Evolutionary conservation across 2,113 vertebrate genomes (phyloP), one percentile per base, ranked within the genome.

Genomic region (Microtus oregoni): DNA sequence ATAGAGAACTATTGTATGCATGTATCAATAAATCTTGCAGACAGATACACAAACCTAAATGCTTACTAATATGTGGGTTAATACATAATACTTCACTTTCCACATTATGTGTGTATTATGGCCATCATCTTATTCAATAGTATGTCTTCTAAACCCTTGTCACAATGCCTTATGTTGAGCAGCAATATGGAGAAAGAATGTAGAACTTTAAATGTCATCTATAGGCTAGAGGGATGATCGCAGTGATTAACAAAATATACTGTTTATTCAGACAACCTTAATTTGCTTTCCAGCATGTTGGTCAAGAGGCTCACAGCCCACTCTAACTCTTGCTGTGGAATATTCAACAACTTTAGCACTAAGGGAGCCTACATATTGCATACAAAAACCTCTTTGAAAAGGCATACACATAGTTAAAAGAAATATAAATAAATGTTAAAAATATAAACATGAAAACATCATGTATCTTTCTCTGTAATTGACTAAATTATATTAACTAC

Each of bases 261-360:
- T 83, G 1, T 26, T 17, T 13, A 41, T 17, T 38, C 55, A 63
- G 7, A 63, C 15, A 63, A 83, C 13, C 24, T 22, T 14, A 17
- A 28, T 41, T 38, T 83, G 35, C 24, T 63, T 15, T 14, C 7
- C 3, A 61, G 22, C 24, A 19, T 6, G 14, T 83, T 28, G 7
- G 30, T 14, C 12, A 41, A 1, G 12, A 14, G 3, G 1, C 3
- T 41, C 81, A 17, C 13, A 41, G 28, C 2, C 13, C 1, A 5
- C 24, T 30, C 6, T 83, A 63, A 63, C 1, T 63, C 8, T 65
- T 30, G 24, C 35, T 30, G 3, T 85, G 7, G 0, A 0, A 17
- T 85, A 65, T 19, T 0, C 26, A 85, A 38, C 38, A 17, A 1
- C 2, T 85, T 85, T 85, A 4, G 0, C 8, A 0, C 15, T 28